Evolutionary conservation across 2,797 vertebrate species (phyloP), one percentile per base, ranked within the genome.

Genomic region (Enteromius trimaculatus): DNA sequence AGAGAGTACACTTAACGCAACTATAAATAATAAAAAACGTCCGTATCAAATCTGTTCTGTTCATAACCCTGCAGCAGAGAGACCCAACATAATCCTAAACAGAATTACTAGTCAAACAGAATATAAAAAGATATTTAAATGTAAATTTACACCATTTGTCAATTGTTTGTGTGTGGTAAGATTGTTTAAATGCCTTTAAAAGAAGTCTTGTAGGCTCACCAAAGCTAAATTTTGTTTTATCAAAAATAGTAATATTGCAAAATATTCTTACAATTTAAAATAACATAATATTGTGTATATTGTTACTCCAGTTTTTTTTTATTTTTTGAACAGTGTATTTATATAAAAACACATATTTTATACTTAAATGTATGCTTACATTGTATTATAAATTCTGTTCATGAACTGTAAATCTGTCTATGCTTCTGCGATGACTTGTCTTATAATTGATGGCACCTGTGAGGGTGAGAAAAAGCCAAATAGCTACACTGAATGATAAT

Each of bases 11-110:
- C 34, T 65, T 76, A 39, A 80, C 9, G 53, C 19, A 75, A 19
- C 78, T 65, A 79, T 29, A 71, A 66, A 80, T 71, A 84, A 81
- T 81, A 31, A 60, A 70, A 80, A n/a, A 1, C 39, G 42, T 79
- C 51, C 44, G 64, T 72, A 84, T 66, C 31, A 76, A n/a, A 76
- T 76, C 31, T 66, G 71, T 26, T 72, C 29, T 2, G 16, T 65
- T 65, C 70, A 49, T 34, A 72, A 72, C 53, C 19, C 72, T 44
- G 53, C n/a, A 42, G 75, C 16, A 42, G 55, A 37, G 31, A 66
- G 31, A 37, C 6, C 14, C 3, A 29, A 64, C 16, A 19, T 19
- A 66, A 55, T 75, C 31, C 31, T 75, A 23, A 55, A 75, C 29
- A n/a, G 17, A 51, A 72, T 31, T 21, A 72, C 26, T 31, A 0